phyloP scores from a whole-genome alignment of 2,888 invertebrate genomes.

The Aspidiotus rigidus region DNA sequence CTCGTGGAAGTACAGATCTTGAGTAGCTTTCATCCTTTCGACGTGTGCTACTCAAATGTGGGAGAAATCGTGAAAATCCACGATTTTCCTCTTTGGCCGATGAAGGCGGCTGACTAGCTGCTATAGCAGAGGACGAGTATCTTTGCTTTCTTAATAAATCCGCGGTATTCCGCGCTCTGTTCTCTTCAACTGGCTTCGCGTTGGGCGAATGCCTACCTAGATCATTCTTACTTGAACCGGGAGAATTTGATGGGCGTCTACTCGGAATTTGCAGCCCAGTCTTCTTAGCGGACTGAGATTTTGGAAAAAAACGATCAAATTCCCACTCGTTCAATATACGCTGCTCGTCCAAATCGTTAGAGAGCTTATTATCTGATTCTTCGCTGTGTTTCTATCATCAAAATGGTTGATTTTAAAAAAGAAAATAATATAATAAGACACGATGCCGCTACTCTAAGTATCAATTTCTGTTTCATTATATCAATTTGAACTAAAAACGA shows the following conservation, averaged over 20 bases:
- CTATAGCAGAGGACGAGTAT: not conserved
- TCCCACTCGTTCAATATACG: slow-evolving; percentile 78
- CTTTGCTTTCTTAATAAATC: not conserved
- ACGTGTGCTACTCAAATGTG: slow-evolving; percentile 6
- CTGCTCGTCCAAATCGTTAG: slow-evolving; percentile 60
- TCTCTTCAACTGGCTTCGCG: not conserved
- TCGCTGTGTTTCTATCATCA: slow-evolving; percentile 20
- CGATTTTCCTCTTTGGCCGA: slow-evolving; percentile 5
- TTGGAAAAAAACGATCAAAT: slow-evolving; percentile 62
- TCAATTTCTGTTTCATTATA: no score
- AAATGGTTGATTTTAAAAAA: slow-evolving; percentile 4
- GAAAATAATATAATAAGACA: not conserved
- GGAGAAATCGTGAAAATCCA: not conserved
- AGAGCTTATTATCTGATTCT: slow-evolving; percentile 8
- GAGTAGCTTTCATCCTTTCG: slow-evolving; percentile 9
- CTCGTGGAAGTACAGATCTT: slow-evolving; percentile 34
- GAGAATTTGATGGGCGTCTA: not conserved
- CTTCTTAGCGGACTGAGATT: no score
- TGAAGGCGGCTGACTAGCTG: not conserved
- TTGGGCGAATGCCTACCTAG: no score
- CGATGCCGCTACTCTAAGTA: no score
- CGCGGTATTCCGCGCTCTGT: not conserved
- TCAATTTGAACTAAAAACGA: no score
- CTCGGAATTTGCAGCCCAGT: not conserved
- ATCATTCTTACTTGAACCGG: not conserved